phyloP scores from a whole-genome alignment of 1,140 invertebrate species.

The Scaptomyza graminum region DNA sequence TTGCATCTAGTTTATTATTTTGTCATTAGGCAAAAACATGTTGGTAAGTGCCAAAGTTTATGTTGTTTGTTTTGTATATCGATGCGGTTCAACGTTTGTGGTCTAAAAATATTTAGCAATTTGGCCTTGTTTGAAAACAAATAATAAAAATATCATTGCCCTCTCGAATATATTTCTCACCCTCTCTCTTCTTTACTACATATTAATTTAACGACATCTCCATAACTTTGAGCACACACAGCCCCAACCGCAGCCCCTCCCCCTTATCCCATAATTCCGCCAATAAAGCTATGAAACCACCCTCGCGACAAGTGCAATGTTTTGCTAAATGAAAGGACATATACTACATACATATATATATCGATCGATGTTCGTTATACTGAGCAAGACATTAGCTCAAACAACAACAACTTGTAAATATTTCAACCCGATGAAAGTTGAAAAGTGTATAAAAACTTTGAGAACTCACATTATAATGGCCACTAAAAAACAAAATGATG shows the following conservation, averaged over 20 bases:
- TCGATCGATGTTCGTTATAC: constrained; percentile 24
- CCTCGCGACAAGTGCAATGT: constrained; percentile 30
- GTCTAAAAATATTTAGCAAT: constrained; percentile 33
- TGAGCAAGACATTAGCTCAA: constrained; percentile 8
- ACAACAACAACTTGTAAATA: constrained; percentile 17
- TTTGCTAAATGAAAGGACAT: constrained; percentile 17
- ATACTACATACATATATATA: not conserved
- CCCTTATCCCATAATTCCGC: not conserved
- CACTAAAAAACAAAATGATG: constrained; percentile 52
- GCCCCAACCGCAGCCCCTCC: not conserved
- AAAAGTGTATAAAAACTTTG: constrained; percentile 38
- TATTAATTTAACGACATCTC: constrained; percentile 35
- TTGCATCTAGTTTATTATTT: constrained; percentile 7
- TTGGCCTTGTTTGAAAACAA: constrained; percentile 15
- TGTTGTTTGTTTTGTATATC: not conserved
- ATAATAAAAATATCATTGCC: constrained; percentile 41
- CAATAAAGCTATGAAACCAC: constrained; percentile 29
- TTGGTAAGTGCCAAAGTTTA: constrained; percentile 26
- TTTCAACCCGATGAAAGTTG: constrained; percentile 23
- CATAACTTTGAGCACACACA: constrained; percentile 5
- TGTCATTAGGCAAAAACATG: constrained; percentile 12
- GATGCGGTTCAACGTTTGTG: constrained; percentile 6
- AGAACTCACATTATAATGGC: constrained; percentile 19
- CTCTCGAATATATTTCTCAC: no score
- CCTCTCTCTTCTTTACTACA: not conserved